phyloP scores from a whole-genome alignment of 2,888 invertebrate genomes.

The Lasioglossum villosulum region DNA sequence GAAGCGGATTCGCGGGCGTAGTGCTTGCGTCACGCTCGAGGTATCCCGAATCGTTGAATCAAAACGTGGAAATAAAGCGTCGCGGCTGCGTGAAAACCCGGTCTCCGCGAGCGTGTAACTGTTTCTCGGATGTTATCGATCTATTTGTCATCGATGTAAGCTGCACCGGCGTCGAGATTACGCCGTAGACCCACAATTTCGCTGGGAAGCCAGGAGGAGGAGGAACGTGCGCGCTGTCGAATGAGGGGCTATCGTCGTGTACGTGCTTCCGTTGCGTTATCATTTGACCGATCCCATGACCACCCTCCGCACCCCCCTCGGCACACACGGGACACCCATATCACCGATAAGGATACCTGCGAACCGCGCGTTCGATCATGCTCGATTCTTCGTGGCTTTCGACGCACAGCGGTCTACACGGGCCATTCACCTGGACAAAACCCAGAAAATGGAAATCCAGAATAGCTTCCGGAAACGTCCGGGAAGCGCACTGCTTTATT shows the following conservation, averaged over 20 bases:
- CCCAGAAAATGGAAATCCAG: too few relatives aligned
- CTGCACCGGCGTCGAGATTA: constrained; percentile 36
- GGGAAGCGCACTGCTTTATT: too few relatives aligned
- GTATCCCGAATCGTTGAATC: constrained; percentile 17
- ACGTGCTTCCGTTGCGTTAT: constrained; percentile 69
- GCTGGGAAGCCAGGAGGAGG: constrained; percentile 51
- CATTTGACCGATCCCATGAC: constrained; percentile 54
- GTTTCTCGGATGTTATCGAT: constrained; percentile 57
- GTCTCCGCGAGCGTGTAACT: constrained; percentile 26
- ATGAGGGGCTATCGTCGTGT: constrained; percentile 51
- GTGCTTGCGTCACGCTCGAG: constrained; percentile 24
- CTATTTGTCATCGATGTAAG: constrained; percentile 46
- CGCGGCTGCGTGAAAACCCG: constrained; percentile 26
- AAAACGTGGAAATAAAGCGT: constrained; percentile 42
- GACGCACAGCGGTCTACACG: too few relatives aligned
- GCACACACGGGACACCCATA: constrained; percentile 47
- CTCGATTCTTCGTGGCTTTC: constrained; percentile 17
- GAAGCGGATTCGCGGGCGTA: constrained; percentile 8
- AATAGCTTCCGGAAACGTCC: too few relatives aligned
- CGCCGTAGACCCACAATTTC: constrained; percentile 50
- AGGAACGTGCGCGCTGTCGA: constrained; percentile 36
- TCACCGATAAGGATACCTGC: constrained; percentile 57
- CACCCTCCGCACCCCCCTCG: not conserved
- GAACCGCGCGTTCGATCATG: constrained; percentile 1
- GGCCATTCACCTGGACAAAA: too few relatives aligned